A percentile compares a stretch with the other conserved stretches of the same genome.
Conservation (phyloP, 2,888 invertebrate species). For the Tachina fera region DNA sequence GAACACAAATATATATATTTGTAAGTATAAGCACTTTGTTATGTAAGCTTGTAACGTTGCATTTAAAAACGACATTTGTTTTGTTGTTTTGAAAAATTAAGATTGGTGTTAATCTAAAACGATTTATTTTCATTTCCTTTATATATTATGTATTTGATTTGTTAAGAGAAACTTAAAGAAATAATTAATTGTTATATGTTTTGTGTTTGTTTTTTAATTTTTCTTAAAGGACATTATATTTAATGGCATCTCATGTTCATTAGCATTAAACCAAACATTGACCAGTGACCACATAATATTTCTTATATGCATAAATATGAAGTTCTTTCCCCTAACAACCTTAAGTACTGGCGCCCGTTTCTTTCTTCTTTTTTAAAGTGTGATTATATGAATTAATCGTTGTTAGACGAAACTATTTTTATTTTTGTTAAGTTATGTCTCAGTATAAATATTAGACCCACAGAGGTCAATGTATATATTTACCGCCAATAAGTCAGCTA, state of each 20-base stretch:
- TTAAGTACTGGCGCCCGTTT: constrained; percentile 73
- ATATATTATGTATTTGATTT: constrained; percentile 49
- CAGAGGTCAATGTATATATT: no score
- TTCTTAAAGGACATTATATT: constrained; percentile 49
- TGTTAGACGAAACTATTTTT: not conserved
- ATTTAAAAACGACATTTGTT: not conserved
- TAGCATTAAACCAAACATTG: constrained; percentile 64
- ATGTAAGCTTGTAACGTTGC: constrained; percentile 16
- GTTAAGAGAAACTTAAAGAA: not conserved
- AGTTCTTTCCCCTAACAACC: constrained; percentile 15
- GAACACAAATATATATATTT: not conserved
- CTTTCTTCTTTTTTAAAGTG: constrained; percentile 14
- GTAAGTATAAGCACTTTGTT: not conserved
- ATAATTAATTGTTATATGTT: constrained; percentile 49
- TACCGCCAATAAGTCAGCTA: no score
- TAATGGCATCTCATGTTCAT: constrained; percentile 66
- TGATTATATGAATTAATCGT: constrained; percentile 43
- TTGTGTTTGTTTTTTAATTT: not conserved
- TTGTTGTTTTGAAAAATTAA: constrained; percentile 33
- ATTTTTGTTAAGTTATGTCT: no score
- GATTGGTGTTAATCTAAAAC: constrained; percentile 46
- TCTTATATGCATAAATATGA: not conserved
- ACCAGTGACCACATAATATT: constrained; percentile 64
- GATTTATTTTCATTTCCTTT: constrained; percentile 55
- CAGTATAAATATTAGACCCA: no score